Base-by-base conservation (phyloP, 2,113 vertebrate species). In the Puffinus mauretanicus region DNA sequence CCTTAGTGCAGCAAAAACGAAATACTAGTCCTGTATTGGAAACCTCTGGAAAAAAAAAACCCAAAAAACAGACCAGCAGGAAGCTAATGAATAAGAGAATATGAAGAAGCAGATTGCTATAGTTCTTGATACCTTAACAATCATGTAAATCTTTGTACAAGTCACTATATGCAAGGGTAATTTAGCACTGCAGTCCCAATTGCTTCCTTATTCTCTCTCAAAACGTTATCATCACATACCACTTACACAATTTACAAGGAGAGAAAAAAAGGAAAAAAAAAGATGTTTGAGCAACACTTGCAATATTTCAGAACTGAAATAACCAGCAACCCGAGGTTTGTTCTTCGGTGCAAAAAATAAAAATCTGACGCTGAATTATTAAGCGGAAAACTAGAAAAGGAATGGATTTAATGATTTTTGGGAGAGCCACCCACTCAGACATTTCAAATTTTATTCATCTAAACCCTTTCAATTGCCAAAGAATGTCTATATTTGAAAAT, bases 131-230 rank as follows among this genome's bases (percentile, higher is more conserved):
- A 88, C 79, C 66, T 94, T 70, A 93, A 93, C 44, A 82, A 47
- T 93, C 79, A 76, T 1, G 0, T 57, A 71, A 67, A 69, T 79
- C 95, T 89, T 84, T 32, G 40, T 73, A 58, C 90, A 96, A 96
- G 94, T 83, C 88, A 70, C 88, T 88, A 81, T 11, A 0, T 94
- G 96, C 85, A 88, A 86, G 72, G 92, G 86, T 83, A 94, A 93
- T 93, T 95, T 73, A 83, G 60, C 71, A 70, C 55, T 52, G 62
- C 92, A 94, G 64, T 55, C 88, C 88, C 38, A 85, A 78, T 66
- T 73, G 76, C 90, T 90, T 94, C 85, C 46, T 90, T 96, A 29
- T 88, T 94, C 90, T 94, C 85, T 81, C 85, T 92, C 79, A 82
- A 90, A 96, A 96, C 0, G 13, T 82, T 96, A 96, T 94, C 88